Conservation (phyloP, 1,140 invertebrate species). For the Drosophila asahinai region DNA sequence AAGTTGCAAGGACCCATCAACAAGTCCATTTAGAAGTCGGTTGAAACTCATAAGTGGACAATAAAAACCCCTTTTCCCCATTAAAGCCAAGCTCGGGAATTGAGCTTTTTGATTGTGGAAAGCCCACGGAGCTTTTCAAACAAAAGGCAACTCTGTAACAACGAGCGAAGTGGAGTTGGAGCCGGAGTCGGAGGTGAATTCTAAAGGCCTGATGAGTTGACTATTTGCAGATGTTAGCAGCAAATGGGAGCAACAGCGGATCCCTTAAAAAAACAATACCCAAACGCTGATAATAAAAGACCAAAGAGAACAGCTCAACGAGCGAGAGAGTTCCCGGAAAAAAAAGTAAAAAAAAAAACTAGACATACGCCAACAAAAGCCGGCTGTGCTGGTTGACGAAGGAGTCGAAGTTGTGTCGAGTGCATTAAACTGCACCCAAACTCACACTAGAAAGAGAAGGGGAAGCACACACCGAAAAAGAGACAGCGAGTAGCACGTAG, state of each 20-base stretch:
- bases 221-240: constrained; percentile 53
- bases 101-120: constrained; percentile 43
- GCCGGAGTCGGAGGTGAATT: constrained; percentile 2
- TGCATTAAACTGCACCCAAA: constrained; percentile 73
- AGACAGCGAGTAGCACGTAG: not conserved
- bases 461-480: constrained; percentile 26
- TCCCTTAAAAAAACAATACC: constrained; percentile 32
- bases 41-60: constrained; percentile 44
- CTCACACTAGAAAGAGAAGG: constrained; percentile 7
- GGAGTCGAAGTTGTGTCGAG: constrained; percentile 45
- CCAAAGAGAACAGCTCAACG: constrained; percentile 21
- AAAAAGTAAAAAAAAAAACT: constrained; percentile 26
- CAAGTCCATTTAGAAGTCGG: constrained; percentile 37
- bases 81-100: constrained; percentile 24
- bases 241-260: constrained; percentile 28
- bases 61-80: constrained; percentile 20
- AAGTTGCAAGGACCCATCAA: constrained; percentile 35
- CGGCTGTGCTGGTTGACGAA: constrained; percentile 14
- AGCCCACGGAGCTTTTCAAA: constrained; percentile 31
- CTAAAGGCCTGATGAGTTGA: constrained; percentile 43
- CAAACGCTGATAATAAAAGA: constrained; percentile 45
- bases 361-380: constrained; percentile 68
- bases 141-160: constrained; percentile 13
- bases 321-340: constrained; percentile 10
- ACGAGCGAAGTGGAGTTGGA: not conserved